Conservation (phyloP, 2,113 vertebrate species). For the Geothlypis trichas region DNA sequence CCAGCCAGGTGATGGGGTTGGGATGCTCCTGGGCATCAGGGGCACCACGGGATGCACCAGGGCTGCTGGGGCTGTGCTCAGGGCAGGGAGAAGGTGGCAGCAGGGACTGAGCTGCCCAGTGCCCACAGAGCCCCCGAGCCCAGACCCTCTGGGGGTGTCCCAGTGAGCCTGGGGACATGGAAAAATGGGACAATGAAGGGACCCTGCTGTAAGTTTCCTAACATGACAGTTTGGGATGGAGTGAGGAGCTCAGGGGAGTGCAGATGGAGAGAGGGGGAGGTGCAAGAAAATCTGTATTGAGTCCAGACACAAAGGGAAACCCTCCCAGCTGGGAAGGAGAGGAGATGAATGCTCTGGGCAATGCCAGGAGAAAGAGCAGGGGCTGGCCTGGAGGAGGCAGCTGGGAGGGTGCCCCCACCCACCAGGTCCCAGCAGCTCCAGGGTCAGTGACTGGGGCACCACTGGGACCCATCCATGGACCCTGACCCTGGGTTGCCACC, state of each 20-base stretch:
- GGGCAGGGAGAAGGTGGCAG: neutral
- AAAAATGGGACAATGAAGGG: neutral
- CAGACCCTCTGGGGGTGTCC: neutral
- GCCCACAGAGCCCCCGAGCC: neutral
- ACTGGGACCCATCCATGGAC: neutral
- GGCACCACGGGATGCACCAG: neutral
- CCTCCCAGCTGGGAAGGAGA: neutral
- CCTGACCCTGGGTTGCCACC: neutral
- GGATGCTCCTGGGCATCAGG: neutral
- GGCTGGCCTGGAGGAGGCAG: neutral
- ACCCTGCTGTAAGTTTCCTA: neutral
- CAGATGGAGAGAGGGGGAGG: neutral
- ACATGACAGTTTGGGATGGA: neutral
- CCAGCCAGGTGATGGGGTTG: rapidly evolving
- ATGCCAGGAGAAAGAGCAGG: neutral
- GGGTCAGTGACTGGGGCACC: neutral
- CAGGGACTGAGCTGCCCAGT: neutral
- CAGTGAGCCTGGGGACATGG: neutral
- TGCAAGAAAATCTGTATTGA: neutral
- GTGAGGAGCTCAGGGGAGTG: neutral
- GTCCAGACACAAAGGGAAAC: neutral
- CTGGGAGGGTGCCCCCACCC: neutral
- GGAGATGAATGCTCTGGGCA: neutral
- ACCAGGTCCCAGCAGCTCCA: rapidly evolving
- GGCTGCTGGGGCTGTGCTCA: neutral